Conservation (phyloP, 2,797 vertebrate species). For the Poeciliopsis infans region DNA sequence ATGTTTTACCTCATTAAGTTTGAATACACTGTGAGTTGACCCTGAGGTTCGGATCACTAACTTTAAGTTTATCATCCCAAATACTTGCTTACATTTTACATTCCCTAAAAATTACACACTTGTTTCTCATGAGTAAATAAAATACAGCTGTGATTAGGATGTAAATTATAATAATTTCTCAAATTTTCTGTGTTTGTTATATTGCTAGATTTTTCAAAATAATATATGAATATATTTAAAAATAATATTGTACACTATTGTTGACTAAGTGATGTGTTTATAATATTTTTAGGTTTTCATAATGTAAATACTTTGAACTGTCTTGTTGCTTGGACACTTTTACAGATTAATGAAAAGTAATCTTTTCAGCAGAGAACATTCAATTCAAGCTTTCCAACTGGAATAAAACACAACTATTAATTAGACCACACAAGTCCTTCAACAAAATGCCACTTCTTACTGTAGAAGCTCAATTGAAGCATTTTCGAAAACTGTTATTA, state of each 20-base stretch:
- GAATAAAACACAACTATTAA: neutral
- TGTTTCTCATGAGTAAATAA: neutral
- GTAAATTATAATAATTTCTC: neutral
- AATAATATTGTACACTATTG: too few species aligned
- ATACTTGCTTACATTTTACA: neutral
- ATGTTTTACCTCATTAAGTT: neutral
- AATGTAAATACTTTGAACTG: neutral
- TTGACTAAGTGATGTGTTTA: too few species aligned
- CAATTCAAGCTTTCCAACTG: neutral
- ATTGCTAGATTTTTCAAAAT: neutral
- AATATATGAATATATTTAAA: too few species aligned
- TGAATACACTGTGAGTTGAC: neutral
- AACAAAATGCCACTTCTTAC: slow-evolving; percentile 16
- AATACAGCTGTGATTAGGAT: neutral
- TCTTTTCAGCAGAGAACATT: neutral
- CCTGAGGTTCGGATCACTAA: neutral
- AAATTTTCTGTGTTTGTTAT: neutral
- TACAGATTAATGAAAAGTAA: neutral
- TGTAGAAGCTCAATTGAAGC: slow-evolving; percentile 22
- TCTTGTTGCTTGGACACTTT: neutral
- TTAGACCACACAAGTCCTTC: slow-evolving; percentile 1
- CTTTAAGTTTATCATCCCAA: neutral
- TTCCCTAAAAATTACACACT: neutral
- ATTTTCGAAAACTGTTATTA: slow-evolving; percentile 52
- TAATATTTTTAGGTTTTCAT: too few species aligned